These are phyloP conservation scores for Erebia epiphron DNA, from an alignment of 2,888 invertebrate species.

Conservation along the genomic window DNA sequence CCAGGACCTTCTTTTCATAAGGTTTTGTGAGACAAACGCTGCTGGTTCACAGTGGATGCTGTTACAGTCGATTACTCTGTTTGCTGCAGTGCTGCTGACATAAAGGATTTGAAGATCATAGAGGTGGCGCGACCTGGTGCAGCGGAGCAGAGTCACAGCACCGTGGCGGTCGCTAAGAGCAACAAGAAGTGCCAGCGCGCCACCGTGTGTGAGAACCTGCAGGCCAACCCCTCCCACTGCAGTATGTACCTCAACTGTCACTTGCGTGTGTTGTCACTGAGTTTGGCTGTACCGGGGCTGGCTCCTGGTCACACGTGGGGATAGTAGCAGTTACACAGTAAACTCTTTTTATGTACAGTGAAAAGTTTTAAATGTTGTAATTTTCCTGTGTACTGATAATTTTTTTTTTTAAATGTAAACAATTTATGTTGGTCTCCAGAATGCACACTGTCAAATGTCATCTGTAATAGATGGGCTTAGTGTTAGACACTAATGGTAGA, in stretches of 20 bases:
- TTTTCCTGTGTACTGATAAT: too few species aligned
- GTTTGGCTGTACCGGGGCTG: neutral
- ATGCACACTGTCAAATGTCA: too few species aligned
- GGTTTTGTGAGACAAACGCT: neutral
- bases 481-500: too few species aligned
- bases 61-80: neutral
- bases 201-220: conserved; percentile 70
- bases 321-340: neutral
- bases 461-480: too few species aligned
- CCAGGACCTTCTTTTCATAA: too few species aligned
- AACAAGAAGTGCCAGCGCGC: conserved; percentile 62
- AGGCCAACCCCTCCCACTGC: conserved; percentile 62
- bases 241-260: conserved; percentile 40
- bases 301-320: neutral
- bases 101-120: conserved; percentile 89
- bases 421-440: too few species aligned
- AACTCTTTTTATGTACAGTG: neutral
- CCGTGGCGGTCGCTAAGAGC: conserved; percentile 63
- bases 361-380: too few species aligned
- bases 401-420: too few species aligned
- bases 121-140: conserved; percentile 82
- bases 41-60: neutral
- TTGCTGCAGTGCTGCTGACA: conserved; percentile 85
- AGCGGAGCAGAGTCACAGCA: conserved; percentile 65
- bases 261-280: too few species aligned